phyloP scores from a whole-genome alignment of 2,888 invertebrate species.

The Chalcosyrphus nemorum region DNA sequence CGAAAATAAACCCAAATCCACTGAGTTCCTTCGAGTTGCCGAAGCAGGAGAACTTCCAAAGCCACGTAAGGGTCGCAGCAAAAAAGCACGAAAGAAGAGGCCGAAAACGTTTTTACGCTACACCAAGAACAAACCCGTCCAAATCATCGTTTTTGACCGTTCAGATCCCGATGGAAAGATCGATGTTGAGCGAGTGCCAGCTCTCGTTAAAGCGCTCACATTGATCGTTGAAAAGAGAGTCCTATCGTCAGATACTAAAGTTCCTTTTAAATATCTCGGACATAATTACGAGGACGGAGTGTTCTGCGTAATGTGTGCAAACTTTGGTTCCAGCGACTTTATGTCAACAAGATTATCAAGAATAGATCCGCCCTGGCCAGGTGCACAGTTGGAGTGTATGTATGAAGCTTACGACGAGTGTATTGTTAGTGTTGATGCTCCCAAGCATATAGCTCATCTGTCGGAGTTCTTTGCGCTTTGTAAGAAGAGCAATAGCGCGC shows the following conservation, averaged over 20 bases:
- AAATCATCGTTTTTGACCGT: not conserved
- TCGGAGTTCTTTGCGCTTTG: slow-evolving; percentile 14
- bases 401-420: not conserved
- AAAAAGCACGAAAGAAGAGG: too few species aligned
- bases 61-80: too few species aligned
- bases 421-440: not conserved
- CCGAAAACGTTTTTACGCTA: too few species aligned
- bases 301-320: not conserved
- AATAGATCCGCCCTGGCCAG: not conserved
- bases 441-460: slow-evolving; percentile 6
- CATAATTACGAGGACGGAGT: not conserved
- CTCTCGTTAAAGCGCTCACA: not conserved
- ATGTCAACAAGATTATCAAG: not conserved
- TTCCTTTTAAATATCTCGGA: not conserved
- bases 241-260: not conserved
- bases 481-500: slow-evolving; percentile 3
- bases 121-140: not conserved
- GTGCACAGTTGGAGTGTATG: not conserved
- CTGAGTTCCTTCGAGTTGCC: too few species aligned
- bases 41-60: too few species aligned
- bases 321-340: not conserved
- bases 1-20: too few species aligned
- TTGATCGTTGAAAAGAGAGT: not conserved
- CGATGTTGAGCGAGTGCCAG: not conserved
- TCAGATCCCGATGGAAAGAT: not conserved